Percentiles rank a stretch among this genome's conserved stretches.
phyloP scores from a whole-genome alignment of 2,113 vertebrate species.

The Microtus ochrogaster region DNA sequence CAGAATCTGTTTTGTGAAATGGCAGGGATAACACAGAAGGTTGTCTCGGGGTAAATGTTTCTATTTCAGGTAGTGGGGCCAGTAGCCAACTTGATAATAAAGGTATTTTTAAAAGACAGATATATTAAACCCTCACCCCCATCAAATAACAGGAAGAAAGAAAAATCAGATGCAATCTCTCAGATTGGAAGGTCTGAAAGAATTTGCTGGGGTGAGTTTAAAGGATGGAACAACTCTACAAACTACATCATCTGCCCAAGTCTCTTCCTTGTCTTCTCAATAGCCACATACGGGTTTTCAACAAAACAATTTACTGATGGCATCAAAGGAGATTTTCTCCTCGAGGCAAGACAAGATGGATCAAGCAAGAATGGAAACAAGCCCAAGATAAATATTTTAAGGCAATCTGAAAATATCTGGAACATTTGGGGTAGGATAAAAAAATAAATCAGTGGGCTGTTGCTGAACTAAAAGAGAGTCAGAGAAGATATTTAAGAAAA shows the following conservation, averaged over 20 bases:
- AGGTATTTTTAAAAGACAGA: neutral
- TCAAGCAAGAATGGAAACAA: slow-evolving; percentile 34
- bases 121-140: neutral
- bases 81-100: neutral
- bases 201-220: neutral
- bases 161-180: neutral
- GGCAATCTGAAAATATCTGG: slow-evolving; percentile 56
- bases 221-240: neutral
- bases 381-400: slow-evolving; percentile 78
- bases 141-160: neutral
- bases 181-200: neutral
- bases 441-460: slow-evolving; percentile 57
- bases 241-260: neutral
- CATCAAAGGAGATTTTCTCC: slow-evolving; percentile 66
- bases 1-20: neutral
- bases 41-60: neutral
- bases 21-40: neutral
- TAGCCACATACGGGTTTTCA: slow-evolving; percentile 22
- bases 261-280: slow-evolving; percentile 12
- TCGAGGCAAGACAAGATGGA: slow-evolving; percentile 65
- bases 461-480: slow-evolving; percentile 41
- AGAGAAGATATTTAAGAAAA: neutral
- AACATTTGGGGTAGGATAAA: slow-evolving; percentile 40
- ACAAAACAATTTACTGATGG: slow-evolving; percentile 44
- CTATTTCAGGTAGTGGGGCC: neutral